Evolutionary conservation across 2,797 vertebrate genomes (phyloP), one percentile per base, ranked within the genome.

Genomic region (Anisognathus igniventris): DNA sequence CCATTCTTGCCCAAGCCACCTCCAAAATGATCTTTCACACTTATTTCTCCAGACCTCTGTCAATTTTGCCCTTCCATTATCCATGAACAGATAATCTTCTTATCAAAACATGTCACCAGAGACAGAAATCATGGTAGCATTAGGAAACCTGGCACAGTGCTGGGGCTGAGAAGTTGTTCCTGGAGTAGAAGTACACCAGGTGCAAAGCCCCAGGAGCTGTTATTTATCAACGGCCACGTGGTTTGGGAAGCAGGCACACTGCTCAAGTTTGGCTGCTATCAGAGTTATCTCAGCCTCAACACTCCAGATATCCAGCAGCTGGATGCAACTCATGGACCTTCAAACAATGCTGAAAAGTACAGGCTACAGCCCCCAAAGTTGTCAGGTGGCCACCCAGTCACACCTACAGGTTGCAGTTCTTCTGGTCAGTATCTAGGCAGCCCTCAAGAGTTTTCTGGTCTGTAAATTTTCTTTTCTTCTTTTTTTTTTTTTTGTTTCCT

Each of bases 201-300:
- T 30, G 24, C 28, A 77, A 82, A 70, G 33, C 14, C 64, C 51
- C 14, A 19, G 18, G 30, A 78, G 8, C 20, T 50, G 8, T 17
- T 39, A 54, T 22, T 80, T 70, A 31, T 31, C 25, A 19, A 0
- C 2, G 3, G 21, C 12, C 1, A 0, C 8, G 12, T 27, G 40
- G 19, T 53, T 89, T 2, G 3, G 60, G 74, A 79, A 82, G 31
- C 40, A 70, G 54, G 47, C 12, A 9, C 22, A 25, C 18, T 23
- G 44, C 47, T 86, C 7, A 5, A 23, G 9, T 78, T 78, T 56
- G 47, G 42, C 31, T 86, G n/a, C 25, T 51, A 8, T 25, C 33
- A 45, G 33, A 17, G 44, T 62, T 39, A 42, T 35, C 37, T 51
- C 71, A 79, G 40, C 39, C 66, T 44, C 77, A 73, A 3, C 16